Percentiles rank a stretch among this genome's conserved stretches.
These are phyloP conservation scores for Diplolepis rosae DNA, from an alignment of 2,888 invertebrate genomes.

Conservation along the genomic window DNA sequence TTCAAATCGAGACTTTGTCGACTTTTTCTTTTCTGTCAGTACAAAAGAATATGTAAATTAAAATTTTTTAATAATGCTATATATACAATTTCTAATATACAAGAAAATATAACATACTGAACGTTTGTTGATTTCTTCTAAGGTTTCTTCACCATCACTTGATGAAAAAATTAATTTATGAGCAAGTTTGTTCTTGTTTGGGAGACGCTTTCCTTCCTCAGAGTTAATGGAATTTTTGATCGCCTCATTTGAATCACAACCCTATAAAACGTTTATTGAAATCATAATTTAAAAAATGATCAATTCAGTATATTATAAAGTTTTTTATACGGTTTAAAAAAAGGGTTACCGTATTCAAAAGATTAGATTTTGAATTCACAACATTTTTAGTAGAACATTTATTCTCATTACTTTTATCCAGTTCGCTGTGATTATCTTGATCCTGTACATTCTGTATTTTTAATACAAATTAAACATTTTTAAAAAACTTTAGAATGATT, in stretches of 20 bases:
- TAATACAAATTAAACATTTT: not conserved
- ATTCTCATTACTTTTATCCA: not conserved
- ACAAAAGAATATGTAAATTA: not conserved
- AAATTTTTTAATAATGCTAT: too few species aligned
- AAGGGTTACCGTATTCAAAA: not conserved
- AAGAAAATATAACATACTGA: not conserved
- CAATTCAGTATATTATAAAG: too few species aligned
- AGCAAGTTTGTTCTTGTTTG: not conserved
- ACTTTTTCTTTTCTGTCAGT: not conserved
- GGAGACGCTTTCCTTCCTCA: not conserved
- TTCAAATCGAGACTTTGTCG: not conserved
- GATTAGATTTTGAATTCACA: not conserved
- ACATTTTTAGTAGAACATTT: not conserved
- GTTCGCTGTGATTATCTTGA: not conserved
- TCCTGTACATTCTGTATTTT: not conserved
- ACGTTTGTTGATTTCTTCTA: not conserved
- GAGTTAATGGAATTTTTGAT: not conserved
- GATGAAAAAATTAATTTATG: constrained; percentile 5
- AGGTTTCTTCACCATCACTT: not conserved
- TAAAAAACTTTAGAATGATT: too few species aligned
- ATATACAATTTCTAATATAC: too few species aligned
- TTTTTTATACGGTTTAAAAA: too few species aligned
- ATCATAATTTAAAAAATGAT: not conserved
- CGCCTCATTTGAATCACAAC: not conserved
- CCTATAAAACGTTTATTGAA: not conserved